phyloP scores from a whole-genome alignment of 2,888 invertebrate genomes.

The Caenorhabditis auriculariae region DNA sequence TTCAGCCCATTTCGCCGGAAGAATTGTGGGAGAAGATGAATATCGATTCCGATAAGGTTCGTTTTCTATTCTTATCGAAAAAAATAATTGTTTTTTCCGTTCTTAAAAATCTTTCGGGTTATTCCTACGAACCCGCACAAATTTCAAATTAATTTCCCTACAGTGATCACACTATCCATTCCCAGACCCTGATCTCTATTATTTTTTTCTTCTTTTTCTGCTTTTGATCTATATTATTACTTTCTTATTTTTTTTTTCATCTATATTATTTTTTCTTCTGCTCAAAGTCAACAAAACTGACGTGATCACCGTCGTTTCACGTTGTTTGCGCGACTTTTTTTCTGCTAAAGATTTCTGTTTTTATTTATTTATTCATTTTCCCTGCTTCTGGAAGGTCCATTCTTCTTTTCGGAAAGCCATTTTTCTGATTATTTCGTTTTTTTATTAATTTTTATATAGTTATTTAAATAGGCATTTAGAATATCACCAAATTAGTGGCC shows the following conservation, averaged over 20 bases:
- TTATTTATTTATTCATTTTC: background rate
- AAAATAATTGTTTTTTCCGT: too few species aligned
- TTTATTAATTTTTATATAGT: background rate
- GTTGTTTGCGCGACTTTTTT: background rate
- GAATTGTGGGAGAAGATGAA: conserved; percentile 46
- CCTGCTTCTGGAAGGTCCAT: background rate
- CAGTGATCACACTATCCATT: background rate
- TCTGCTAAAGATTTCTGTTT: background rate
- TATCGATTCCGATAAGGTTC: conserved; percentile 16
- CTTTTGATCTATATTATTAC: too few species aligned
- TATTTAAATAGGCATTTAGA: background rate
- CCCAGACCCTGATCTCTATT: background rate
- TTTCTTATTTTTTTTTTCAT: too few species aligned
- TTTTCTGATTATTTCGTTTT: too few species aligned
- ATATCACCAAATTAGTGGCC: background rate
- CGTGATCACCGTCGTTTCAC: background rate
- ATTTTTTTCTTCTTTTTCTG: too few species aligned
- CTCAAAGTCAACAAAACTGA: background rate
- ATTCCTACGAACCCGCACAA: too few species aligned
- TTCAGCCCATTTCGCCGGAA: conserved; percentile 31
- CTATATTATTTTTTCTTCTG: too few species aligned
- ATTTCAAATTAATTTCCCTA: background rate
- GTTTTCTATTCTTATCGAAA: background rate
- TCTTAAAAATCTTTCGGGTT: too few species aligned
- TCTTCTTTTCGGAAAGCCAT: too few species aligned